Percentiles rank a stretch among this genome's conserved stretches.
Evolutionary conservation across 2,888 invertebrate genomes (phyloP).

Genomic region (Rotaria sp.): DNA sequence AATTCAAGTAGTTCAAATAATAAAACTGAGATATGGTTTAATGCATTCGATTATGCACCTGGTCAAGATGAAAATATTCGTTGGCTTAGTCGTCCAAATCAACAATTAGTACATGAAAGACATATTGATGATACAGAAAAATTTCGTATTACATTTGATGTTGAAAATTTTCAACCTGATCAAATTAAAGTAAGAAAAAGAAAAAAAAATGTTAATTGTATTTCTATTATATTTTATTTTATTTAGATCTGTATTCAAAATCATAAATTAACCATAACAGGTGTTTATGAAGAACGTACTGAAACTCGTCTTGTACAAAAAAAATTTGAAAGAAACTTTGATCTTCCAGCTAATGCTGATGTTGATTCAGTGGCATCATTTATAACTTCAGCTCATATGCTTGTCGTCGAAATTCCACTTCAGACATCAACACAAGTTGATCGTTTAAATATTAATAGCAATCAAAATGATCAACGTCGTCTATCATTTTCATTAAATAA

Average conservation of each 20-base stretch:
- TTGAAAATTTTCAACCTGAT: neutral
- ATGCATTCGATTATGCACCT: neutral
- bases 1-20: neutral
- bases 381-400: neutral
- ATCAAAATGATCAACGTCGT: neutral
- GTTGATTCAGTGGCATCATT: neutral
- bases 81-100: constrained; percentile 26
- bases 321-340: neutral
- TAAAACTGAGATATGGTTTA: neutral
- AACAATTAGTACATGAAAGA: neutral
- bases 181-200: neutral
- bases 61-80: neutral
- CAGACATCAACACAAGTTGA: neutral
- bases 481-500: constrained; percentile 11
- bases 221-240: neutral
- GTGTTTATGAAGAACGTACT: constrained; percentile 15
- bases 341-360: constrained; percentile 7
- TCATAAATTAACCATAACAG: constrained; percentile 4
- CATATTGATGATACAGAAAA: neutral
- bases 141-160: constrained; percentile 26
- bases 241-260: constrained; percentile 15
- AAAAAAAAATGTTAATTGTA: neutral
- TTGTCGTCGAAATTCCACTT: constrained; percentile 15
- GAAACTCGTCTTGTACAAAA: neutral
- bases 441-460: neutral